A percentile compares a stretch with the other conserved stretches of the same genome.
Evolutionary conservation across 1,140 invertebrate genomes (phyloP).

Genomic region (Triops cancriformis): DNA sequence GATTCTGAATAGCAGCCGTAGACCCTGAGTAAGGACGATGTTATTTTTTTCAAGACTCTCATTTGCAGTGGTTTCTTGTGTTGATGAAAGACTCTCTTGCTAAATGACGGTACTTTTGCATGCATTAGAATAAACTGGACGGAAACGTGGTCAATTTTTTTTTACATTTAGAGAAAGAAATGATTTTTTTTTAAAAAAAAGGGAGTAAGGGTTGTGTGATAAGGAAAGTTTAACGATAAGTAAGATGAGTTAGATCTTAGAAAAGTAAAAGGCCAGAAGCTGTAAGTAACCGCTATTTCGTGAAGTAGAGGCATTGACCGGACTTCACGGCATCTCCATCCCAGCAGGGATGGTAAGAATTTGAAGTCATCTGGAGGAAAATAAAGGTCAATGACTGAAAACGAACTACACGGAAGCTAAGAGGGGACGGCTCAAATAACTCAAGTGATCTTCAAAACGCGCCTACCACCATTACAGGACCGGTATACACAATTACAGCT

Average conservation of each 20-base stretch:
- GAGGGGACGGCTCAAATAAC: background rate
- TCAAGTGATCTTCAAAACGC: background rate
- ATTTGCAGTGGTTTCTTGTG: too few species aligned
- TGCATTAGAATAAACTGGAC: too few species aligned
- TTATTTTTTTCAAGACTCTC: background rate
- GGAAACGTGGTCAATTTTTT: too few species aligned
- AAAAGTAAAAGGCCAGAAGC: constrained; percentile 5
- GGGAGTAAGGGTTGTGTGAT: background rate
- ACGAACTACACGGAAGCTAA: background rate
- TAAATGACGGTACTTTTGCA: too few species aligned
- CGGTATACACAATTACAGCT: background rate
- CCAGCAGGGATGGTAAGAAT: background rate
- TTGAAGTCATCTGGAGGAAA: background rate
- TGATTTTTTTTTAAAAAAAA: background rate
- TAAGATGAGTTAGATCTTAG: background rate
- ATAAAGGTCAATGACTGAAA: constrained; percentile 14
- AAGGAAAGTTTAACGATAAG: background rate
- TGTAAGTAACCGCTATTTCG: background rate
- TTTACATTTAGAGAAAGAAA: background rate
- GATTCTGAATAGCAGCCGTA: background rate
- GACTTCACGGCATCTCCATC: background rate
- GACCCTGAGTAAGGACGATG: background rate
- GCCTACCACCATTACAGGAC: background rate
- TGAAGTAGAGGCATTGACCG: constrained; percentile 4
- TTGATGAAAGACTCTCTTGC: too few species aligned